Base-by-base conservation (phyloP, 2,113 vertebrate species). In the Barbus barbus region DNA sequence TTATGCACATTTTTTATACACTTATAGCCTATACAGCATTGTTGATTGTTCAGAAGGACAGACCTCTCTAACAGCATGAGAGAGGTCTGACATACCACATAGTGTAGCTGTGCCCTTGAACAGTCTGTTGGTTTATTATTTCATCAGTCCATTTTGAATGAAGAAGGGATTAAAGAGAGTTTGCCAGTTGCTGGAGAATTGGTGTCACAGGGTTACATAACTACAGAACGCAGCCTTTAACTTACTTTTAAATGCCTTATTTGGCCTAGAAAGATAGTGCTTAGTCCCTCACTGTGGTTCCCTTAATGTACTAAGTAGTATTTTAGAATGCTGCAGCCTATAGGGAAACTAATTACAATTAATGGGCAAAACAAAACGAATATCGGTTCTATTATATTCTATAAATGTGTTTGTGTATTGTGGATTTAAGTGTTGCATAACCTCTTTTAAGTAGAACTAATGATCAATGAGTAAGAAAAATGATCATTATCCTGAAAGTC, bases 141-240 rank as follows among this genome's bases (percentile, higher is more conserved):
- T 82, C 83, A 82, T 75, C 80, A 85, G 6, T 86, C 87, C 89
- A 86, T 89, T 92, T 91, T 90, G 86, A 87, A 79, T 48, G 58
- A 88, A 85, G 86, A 78, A 72, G 26, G 90, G 91, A 92, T 94
- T 93, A 91, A 84, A 90, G 85, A 60, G 88, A 88, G 87, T 89
- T 89, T 88, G 89, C 91, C 92, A 93, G 92, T 92, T 94, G 92
- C 89, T 93, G 88, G 86, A 89, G 89, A 91, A 89, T 90, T 87
- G 75, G 88, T 92, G 91, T 89, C 89, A 91, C 87, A 82, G 79
- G 85, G 86, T 28, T 60, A 81, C 81, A 84, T 91, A 90, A 92
- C 90, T 71, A 88, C 46, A 80, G 61, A 58, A 84, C 71, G 74
- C 87, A 24, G 58, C 63, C 63, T 92, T 91, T 86, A 88, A 90